Evolutionary conservation across 2,797 vertebrate genomes (phyloP), one percentile per base, ranked within the genome.

Genomic region (Heliangelus exortis): DNA sequence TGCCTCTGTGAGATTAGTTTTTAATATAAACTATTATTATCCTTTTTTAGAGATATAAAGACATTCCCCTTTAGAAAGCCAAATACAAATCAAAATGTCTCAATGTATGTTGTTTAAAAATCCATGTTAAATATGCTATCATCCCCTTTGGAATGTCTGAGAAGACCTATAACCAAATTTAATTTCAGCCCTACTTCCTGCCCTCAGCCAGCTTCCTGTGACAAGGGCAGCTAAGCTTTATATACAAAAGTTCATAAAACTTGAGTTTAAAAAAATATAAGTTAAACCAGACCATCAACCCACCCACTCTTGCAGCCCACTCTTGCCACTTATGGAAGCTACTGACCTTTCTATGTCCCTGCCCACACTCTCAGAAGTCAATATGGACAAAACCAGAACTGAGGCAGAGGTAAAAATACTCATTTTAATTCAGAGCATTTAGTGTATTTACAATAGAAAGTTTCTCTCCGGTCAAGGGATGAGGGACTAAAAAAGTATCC

Each of bases 361-460:
- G 34, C n/a, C 13, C 23, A 41, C 22, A 61, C 43, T 11, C 33
- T 55, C 34, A 77, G 16, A 94, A 62, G 22, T 1, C 33, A 12
- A 77, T 36, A 63, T 1, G 5, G 34, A 71, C 41, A 90, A 95
- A 93, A 81, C 19, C 29, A 88, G 18, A 84, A 72, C 0, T 0
- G 22, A 72, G 17, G 19, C 76, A 54, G 5, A 92, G 14, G 28
- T 93, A 88, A 93, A 96, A 96, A 96, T 57, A 81, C 0, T 5
- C 20, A 66, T 72, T 97, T 96, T 96, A 86, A 92, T 97, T 90
- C 22, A 36, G 33, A 89, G 41, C 15, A 53, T 20, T 95, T 97
- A 96, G 95, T 96, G 96, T 90, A 96, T 93, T 96, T 97, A 96
- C 92, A 97, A 45, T 4, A 91, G 43, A 50, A 94, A 79, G 28